phyloP scores from a whole-genome alignment of 2,113 vertebrate genomes.

The Sebastes schlegelii region DNA sequence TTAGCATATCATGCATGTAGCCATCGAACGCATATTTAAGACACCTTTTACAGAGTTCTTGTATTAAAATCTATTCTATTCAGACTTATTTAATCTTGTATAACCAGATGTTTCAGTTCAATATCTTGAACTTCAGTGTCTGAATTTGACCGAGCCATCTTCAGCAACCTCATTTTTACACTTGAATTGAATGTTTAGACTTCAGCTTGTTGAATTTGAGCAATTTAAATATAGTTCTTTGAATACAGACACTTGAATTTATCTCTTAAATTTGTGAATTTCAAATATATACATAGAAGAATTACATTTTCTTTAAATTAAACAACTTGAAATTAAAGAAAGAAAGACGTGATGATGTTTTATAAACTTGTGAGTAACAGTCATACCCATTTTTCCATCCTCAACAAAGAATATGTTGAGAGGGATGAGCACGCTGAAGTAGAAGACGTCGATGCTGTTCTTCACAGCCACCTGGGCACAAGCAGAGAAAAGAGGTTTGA shows the following conservation, averaged over 20 bases:
- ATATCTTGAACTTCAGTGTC: too few species aligned
- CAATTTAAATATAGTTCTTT: too few species aligned
- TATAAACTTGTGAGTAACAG: not conserved
- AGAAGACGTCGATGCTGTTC: conserved; percentile 99
- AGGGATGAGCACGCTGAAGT: conserved; percentile 98
- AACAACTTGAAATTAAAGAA: not conserved
- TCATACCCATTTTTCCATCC: conserved; percentile 98
- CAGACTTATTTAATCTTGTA: not conserved
- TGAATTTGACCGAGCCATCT: too few species aligned
- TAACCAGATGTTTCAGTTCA: not conserved
- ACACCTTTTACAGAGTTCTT: not conserved
- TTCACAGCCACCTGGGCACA: conserved; percentile 95
- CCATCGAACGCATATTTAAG: not conserved
- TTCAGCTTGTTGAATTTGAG: too few species aligned
- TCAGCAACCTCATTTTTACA: too few species aligned
- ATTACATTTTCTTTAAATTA: too few species aligned
- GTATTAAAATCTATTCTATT: not conserved
- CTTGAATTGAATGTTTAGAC: too few species aligned
- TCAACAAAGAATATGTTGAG: conserved; percentile 99
- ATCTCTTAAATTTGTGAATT: too few species aligned
- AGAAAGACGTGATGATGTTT: not conserved
- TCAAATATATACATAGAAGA: too few species aligned
- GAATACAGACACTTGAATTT: too few species aligned
- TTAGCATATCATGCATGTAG: not conserved
- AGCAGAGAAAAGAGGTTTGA: not conserved